These are phyloP conservation scores for Chaunax sp. DNA, from an alignment of 2,797 vertebrate genomes.

Conservation along the genomic window DNA sequence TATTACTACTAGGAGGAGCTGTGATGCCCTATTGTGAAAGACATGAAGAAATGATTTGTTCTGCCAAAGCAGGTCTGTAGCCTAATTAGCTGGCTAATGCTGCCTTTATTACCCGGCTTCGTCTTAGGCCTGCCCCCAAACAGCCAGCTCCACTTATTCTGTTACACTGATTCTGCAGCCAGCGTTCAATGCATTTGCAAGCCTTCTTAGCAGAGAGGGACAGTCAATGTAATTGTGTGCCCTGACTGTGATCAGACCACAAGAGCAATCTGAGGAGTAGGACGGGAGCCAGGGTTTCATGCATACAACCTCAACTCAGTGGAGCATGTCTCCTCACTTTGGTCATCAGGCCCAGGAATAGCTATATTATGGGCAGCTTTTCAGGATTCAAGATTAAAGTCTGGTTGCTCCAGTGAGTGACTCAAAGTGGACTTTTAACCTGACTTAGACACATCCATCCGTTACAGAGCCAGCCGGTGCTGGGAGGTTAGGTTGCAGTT, in stretches of 20 bases:
- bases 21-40: conserved; percentile 68
- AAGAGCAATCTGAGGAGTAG: conserved; percentile 64
- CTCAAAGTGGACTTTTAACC: conserved; percentile 75
- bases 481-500: conserved; percentile 75
- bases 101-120: conserved; percentile 80
- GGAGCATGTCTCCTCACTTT: conserved; percentile 66
- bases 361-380: conserved; percentile 47
- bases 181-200: conserved; percentile 50
- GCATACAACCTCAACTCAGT: conserved; percentile 51
- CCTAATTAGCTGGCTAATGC: conserved; percentile 85
- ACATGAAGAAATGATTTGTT: conserved; percentile 80
- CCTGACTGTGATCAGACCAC: conserved; percentile 51
- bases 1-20: conserved; percentile 66
- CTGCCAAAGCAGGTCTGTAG: conserved; percentile 70
- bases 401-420: conserved; percentile 46
- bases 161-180: background rate
- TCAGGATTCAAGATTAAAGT: conserved; percentile 66
- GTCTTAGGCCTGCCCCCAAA: conserved; percentile 59
- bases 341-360: conserved; percentile 58
- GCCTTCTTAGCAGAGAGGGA: conserved; percentile 53
- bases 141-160: conserved; percentile 15
- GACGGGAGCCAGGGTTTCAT: conserved; percentile 59
- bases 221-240: conserved; percentile 49
- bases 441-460: conserved; percentile 68
- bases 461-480: conserved; percentile 58